phyloP scores from a whole-genome alignment of 2,113 vertebrate species.

The Alouatta palliata region DNA sequence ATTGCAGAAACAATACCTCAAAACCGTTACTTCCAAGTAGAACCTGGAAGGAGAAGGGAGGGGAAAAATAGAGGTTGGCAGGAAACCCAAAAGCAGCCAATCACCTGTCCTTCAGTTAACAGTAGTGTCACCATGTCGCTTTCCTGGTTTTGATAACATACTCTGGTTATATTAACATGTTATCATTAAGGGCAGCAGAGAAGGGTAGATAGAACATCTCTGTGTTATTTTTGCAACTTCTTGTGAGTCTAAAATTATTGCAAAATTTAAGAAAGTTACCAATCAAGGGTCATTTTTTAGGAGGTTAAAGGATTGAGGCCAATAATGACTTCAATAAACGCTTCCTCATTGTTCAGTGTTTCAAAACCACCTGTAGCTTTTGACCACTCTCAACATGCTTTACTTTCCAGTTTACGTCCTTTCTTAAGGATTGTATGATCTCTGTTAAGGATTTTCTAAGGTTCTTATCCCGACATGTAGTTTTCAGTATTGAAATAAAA shows the following conservation, averaged over 20 bases:
- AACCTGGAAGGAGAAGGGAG: background rate
- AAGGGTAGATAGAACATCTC: background rate
- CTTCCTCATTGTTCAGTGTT: background rate
- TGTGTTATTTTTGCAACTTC: conserved; percentile 17
- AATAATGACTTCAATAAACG: background rate
- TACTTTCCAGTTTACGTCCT: conserved; percentile 35
- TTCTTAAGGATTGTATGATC: conserved; percentile 16
- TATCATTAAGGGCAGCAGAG: background rate
- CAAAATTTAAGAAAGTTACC: background rate
- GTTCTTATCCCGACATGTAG: conserved; percentile 52
- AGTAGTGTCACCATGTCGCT: background rate
- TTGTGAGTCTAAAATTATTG: conserved; percentile 27
- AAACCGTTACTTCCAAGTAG: background rate
- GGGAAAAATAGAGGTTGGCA: background rate
- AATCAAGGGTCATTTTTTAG: background rate
- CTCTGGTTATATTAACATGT: background rate
- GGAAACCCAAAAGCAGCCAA: background rate
- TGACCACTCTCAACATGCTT: conserved; percentile 23
- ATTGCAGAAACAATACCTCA: background rate
- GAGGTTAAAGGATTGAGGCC: background rate
- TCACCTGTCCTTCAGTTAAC: background rate
- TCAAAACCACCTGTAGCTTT: background rate
- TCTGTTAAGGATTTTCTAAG: conserved; percentile 37
- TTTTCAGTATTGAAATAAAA: conserved; percentile 63
- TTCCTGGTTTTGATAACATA: background rate